These are phyloP conservation scores for Hedychridium roseum DNA, from an alignment of 2,888 invertebrate genomes.

Conservation along the genomic window DNA sequence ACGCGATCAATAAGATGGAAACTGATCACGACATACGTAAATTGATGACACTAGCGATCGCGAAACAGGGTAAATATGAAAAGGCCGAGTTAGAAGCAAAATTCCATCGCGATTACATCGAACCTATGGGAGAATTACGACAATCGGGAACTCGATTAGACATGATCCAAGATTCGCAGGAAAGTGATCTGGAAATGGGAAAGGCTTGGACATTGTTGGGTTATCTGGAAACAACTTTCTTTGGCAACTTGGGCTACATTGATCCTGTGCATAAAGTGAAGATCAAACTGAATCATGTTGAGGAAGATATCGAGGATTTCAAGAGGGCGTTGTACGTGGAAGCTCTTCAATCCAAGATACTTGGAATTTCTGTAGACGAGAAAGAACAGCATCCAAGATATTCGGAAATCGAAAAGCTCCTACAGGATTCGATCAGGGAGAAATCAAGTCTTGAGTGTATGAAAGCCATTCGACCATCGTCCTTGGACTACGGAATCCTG, in stretches of 20 bases:
- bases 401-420: conserved; percentile 17
- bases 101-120: conserved; percentile 14
- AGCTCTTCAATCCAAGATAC: conserved; percentile 66
- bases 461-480: conserved; percentile 46
- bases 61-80: conserved; percentile 4
- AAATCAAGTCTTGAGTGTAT: conserved; percentile 36
- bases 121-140: conserved; percentile 28
- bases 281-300: conserved; percentile 75
- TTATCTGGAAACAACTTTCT: conserved; percentile 49
- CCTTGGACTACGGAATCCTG: conserved; percentile 40
- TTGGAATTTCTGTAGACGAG: conserved; percentile 51
- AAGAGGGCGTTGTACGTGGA: conserved; percentile 68
- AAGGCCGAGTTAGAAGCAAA: conserved; percentile 11
- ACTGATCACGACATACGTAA: conserved; percentile 22
- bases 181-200: conserved; percentile 36
- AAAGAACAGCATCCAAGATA: conserved; percentile 48
- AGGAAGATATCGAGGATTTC: conserved; percentile 74
- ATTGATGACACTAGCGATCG: conserved; percentile 9
- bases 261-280: conserved; percentile 85
- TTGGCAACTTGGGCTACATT: conserved; percentile 64
- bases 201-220: conserved; percentile 53
- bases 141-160: conserved; percentile 20
- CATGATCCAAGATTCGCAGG: background rate
- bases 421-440: conserved; percentile 19
- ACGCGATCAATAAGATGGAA: conserved; percentile 25